phyloP scores from a whole-genome alignment of 2,113 vertebrate species.

The Hoplias malabaricus region DNA sequence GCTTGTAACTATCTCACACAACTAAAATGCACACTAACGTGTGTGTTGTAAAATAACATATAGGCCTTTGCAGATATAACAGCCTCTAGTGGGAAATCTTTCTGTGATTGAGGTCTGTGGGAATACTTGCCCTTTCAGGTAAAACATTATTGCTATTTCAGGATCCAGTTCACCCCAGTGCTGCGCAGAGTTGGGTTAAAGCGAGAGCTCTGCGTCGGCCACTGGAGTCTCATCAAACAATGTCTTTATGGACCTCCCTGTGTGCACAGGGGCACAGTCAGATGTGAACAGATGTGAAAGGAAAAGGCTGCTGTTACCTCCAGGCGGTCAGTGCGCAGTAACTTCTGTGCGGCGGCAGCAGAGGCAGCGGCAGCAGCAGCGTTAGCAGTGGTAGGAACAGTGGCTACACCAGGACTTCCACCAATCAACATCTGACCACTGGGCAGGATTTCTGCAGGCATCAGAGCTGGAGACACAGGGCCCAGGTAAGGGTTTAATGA shows the following conservation, averaged over 20 bases:
- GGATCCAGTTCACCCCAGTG: no score
- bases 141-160: no score
- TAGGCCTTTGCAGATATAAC: no score
- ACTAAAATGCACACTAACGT: neutral
- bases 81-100: no score
- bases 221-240: no score
- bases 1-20: neutral
- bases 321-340: slow-evolving; percentile 95
- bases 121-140: no score
- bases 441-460: slow-evolving; percentile 89
- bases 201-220: no score
- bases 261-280: no score
- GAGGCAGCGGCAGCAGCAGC: slow-evolving; percentile 86
- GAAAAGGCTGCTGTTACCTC: slow-evolving; percentile 79
- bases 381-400: slow-evolving; percentile 83
- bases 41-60: neutral
- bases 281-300: no score
- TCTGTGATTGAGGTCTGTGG: no score
- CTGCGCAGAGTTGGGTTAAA: no score
- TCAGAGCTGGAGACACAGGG: slow-evolving; percentile 92
- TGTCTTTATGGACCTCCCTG: no score
- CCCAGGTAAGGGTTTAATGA: slow-evolving; percentile 98
- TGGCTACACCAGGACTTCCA: slow-evolving; percentile 81
- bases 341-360: slow-evolving; percentile 88
- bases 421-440: slow-evolving; percentile 88